Conservation (phyloP, 1,140 invertebrate species). For the Pachyrhynchus sulphureomaculatus region DNA sequence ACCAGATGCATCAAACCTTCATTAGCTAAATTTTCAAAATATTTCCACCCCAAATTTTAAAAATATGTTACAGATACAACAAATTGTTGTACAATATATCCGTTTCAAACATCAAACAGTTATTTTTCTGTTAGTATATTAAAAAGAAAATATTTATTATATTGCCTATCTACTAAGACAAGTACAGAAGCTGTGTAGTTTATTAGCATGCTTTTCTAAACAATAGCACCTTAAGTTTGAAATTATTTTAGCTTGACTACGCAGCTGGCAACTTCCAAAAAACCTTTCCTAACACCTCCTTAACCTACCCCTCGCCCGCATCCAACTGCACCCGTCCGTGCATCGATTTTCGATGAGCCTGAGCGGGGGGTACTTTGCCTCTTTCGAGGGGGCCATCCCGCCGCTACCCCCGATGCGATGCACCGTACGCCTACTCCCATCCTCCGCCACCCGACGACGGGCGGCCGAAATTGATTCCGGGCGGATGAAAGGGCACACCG, state of each 20-base stretch:
- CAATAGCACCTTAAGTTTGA: too few relatives aligned
- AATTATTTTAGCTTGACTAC: background rate
- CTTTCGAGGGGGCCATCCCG: slow-evolving; percentile 7
- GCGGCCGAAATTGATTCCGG: slow-evolving; percentile 29
- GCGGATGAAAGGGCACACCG: slow-evolving; percentile 19
- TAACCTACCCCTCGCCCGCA: slow-evolving; percentile 22
- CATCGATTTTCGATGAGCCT: slow-evolving; percentile 29
- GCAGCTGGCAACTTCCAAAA: slow-evolving; percentile 19
- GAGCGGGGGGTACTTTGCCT: slow-evolving; percentile 9
- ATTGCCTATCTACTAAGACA: too few relatives aligned
- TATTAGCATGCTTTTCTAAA: too few relatives aligned
- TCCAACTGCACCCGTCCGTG: slow-evolving; percentile 27
- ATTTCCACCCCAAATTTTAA: too few relatives aligned
- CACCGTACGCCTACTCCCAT: slow-evolving; percentile 18
- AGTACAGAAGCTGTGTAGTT: too few relatives aligned
- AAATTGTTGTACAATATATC: background rate
- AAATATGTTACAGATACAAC: too few relatives aligned
- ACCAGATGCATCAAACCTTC: too few relatives aligned
- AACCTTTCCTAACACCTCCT: slow-evolving; percentile 30
- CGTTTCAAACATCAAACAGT: background rate
- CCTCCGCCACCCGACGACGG: background rate
- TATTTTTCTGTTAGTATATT: too few relatives aligned
- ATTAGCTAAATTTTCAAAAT: too few relatives aligned
- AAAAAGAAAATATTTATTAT: too few relatives aligned
- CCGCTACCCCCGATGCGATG: slow-evolving; percentile 2